Base-by-base conservation (phyloP, 2,113 vertebrate genomes). In the Falco punctatus region DNA sequence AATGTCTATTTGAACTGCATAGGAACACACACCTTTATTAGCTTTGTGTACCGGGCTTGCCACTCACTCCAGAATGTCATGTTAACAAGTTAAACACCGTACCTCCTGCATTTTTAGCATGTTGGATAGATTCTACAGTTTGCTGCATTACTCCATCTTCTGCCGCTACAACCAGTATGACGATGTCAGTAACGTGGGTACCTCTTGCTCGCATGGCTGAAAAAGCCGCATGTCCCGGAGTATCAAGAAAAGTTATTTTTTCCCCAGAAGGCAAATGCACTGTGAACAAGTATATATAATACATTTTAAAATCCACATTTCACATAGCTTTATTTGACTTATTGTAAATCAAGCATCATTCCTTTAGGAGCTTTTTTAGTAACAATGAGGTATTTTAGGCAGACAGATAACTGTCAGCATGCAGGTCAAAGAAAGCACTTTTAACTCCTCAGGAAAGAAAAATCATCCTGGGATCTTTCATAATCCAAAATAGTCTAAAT, bases 91-190 rank as follows among this genome's bases (percentile, higher is more conserved):
- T 22, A 57, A 79, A 28, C 16, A 23, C 40, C 4, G 6, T 98
- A 99, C 99, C 99, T 96, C 97, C 96, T 35, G 99, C 98, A 4
- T 97, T 98, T 97, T 86, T 98, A 69, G 99, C 99, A 10, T 99
- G 99, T 52, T 99, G 97, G 95, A 99, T 99, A 86, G 99, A 99
- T 97, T 99, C 99, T 6, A 99, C 20, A 5, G 99, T 99, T 96
- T 99, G 99, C 35, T 98, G 98, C 99, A 99, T 99, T n/a, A 99
- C 99, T 11, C 99, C 99, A 8, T 99, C 99, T 80, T 99, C 99
- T 8, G 99, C 99, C 1, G 99, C 99, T 64, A 99, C 98, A 46
- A 99, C 99, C 93, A 99, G 95, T 61, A 99, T 96, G 44, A 99
- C 92, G 1, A 99, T 99, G 97, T 99, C 99, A 0, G 99, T 99